phyloP scores from a whole-genome alignment of 2,888 invertebrate species.

The Drosophila emarginata region DNA sequence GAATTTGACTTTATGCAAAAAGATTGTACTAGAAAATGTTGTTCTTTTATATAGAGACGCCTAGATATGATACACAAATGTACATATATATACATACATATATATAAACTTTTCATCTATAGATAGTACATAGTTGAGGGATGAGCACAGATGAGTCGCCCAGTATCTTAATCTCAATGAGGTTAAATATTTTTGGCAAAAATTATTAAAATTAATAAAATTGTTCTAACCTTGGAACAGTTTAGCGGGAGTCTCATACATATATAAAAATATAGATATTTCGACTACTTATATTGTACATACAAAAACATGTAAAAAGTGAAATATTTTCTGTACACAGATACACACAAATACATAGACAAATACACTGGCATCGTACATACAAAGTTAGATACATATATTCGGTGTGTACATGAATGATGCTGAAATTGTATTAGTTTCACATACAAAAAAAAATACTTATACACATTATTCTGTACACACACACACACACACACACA shows the following conservation, averaged over 20 bases:
- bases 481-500: background rate
- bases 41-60: constrained; percentile 9
- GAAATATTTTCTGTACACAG: background rate
- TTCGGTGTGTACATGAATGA: background rate
- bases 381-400: background rate
- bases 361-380: background rate
- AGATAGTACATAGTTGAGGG: constrained; percentile 13
- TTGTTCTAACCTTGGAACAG: constrained; percentile 52
- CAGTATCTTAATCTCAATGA: constrained; percentile 10
- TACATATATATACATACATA: constrained; percentile 13
- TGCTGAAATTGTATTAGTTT: constrained; percentile 4
- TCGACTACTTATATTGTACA: background rate
- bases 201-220: constrained; percentile 48
- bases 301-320: constrained; percentile 5
- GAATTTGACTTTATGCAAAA: background rate
- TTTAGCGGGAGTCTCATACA: constrained; percentile 25
- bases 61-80: background rate
- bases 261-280: background rate
- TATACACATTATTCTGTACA: background rate
- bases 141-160: constrained; percentile 6
- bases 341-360: background rate
- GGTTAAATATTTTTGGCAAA: constrained; percentile 31
- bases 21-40: background rate
- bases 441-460: background rate
- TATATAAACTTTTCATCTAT: constrained; percentile 22